Percentiles rank a stretch among this genome's conserved stretches.
phyloP scores from a whole-genome alignment of 1,140 invertebrate species.

The Caenorhabditis briggsae region DNA sequence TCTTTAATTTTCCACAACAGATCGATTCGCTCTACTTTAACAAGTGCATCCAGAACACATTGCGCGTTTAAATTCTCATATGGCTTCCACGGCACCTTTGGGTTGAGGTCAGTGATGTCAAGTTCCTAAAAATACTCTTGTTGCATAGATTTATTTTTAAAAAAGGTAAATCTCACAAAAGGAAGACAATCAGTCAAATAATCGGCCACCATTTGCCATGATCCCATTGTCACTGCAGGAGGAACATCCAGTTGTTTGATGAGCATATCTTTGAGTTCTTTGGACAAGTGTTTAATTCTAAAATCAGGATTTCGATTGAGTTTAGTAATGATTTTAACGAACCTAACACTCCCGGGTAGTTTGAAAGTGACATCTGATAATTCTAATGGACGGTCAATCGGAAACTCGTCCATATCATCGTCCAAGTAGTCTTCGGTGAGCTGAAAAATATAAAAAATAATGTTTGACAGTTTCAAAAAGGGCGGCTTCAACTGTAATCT shows the following conservation, averaged over 20 bases:
- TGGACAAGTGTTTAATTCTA: background rate
- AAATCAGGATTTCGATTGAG: background rate
- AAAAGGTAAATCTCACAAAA: background rate
- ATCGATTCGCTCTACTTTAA: background rate
- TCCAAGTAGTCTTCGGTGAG: background rate
- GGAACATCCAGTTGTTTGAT: background rate
- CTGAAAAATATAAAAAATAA: background rate
- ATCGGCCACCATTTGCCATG: background rate
- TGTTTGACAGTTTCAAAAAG: too few species aligned
- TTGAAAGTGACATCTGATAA: background rate
- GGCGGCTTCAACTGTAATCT: too few species aligned
- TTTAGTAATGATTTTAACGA: background rate
- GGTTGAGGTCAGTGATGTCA: background rate
- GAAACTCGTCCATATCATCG: background rate
- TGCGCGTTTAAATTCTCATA: constrained; percentile 6
- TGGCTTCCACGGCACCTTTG: background rate
- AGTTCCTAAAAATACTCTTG: background rate
- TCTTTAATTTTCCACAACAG: background rate
- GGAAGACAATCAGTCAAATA: background rate
- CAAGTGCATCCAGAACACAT: background rate
- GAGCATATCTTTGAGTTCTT: background rate
- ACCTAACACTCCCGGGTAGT: constrained; percentile 7
- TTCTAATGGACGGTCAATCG: background rate
- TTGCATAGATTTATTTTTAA: background rate
- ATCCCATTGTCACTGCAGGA: background rate